A percentile compares a stretch with the other conserved stretches of the same genome.
Evolutionary conservation across 2,888 invertebrate genomes (phyloP).

Genomic region (Acleris laterana): DNA sequence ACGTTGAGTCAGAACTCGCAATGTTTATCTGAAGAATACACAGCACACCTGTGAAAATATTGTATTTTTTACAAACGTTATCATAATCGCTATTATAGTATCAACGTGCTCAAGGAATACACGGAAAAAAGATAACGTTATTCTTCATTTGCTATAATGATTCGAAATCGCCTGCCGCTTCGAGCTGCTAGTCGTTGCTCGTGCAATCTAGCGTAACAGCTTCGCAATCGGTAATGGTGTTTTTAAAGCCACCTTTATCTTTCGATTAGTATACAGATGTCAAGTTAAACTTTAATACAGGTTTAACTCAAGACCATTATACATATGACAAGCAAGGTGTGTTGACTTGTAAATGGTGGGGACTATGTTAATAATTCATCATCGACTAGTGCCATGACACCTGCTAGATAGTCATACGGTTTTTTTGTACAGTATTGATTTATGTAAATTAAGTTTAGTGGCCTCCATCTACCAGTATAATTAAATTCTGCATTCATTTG

Average conservation of each 20-base stretch:
- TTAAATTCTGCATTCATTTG: no score
- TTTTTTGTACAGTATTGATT: background rate
- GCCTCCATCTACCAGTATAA: no score
- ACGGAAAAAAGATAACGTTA: constrained; percentile 6
- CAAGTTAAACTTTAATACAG: constrained; percentile 1
- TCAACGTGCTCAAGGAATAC: constrained; percentile 1
- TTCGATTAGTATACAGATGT: constrained; percentile 17
- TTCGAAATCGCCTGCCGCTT: constrained; percentile 5
- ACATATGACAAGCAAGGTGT: constrained; percentile 29
- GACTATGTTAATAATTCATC: background rate
- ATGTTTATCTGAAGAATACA: constrained; percentile 13
- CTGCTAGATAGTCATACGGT: background rate
- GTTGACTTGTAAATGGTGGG: constrained; percentile 18
- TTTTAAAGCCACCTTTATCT: constrained; percentile 21
- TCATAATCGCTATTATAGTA: constrained; percentile 8
- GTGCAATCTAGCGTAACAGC: constrained; percentile 15
- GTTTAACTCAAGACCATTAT: constrained; percentile 3
- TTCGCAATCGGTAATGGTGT: constrained; percentile 4
- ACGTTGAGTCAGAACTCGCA: constrained; percentile 12
- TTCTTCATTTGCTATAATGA: constrained; percentile 5
- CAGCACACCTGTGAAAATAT: constrained; percentile 9
- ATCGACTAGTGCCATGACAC: background rate
- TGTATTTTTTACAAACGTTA: constrained; percentile 14
- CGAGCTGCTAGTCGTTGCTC: background rate
- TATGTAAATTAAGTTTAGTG: no score